Evolutionary conservation across 2,888 invertebrate genomes (phyloP).

Genomic region (Hirtodrosophila histrioides): DNA sequence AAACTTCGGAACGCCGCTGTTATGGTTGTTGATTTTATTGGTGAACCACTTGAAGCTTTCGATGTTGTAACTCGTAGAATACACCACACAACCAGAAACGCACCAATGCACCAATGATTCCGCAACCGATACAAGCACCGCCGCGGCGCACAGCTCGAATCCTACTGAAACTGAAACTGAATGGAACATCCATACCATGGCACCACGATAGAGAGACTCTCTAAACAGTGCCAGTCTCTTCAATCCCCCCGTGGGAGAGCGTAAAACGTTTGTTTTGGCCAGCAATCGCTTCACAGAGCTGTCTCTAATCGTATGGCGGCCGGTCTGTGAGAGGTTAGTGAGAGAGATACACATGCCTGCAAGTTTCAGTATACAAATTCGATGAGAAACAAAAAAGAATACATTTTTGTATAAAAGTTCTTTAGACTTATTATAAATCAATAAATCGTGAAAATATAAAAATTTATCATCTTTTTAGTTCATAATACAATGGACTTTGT

Average conservation of each 20-base stretch:
- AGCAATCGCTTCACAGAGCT: slow-evolving; percentile 6
- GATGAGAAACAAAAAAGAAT: no score
- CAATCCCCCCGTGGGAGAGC: slow-evolving; percentile 8
- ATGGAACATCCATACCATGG: slow-evolving; percentile 16
- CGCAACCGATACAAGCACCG: slow-evolving; percentile 29
- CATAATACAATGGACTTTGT: no score
- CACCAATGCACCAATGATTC: slow-evolving; percentile 4
- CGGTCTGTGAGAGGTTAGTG: neutral
- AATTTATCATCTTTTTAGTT: no score
- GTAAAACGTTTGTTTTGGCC: slow-evolving; percentile 18
- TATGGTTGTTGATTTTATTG: slow-evolving; percentile 3
- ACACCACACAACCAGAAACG: slow-evolving; percentile 16
- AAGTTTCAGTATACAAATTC: neutral
- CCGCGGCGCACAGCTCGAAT: slow-evolving; percentile 29
- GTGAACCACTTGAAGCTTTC: slow-evolving; percentile 59
- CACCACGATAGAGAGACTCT: neutral
- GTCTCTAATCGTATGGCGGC: neutral
- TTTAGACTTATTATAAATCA: no score
- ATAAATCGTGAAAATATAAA: no score
- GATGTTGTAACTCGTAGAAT: slow-evolving; percentile 50
- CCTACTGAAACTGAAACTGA: slow-evolving; percentile 42
- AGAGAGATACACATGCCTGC: slow-evolving; percentile 19
- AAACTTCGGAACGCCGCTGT: neutral
- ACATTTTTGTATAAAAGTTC: no score
- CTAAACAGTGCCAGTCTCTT: slow-evolving; percentile 3